These are phyloP conservation scores for Imbricaverruca yamaguchii DNA, from an alignment of 2,888 invertebrate genomes.

Conservation along the genomic window DNA sequence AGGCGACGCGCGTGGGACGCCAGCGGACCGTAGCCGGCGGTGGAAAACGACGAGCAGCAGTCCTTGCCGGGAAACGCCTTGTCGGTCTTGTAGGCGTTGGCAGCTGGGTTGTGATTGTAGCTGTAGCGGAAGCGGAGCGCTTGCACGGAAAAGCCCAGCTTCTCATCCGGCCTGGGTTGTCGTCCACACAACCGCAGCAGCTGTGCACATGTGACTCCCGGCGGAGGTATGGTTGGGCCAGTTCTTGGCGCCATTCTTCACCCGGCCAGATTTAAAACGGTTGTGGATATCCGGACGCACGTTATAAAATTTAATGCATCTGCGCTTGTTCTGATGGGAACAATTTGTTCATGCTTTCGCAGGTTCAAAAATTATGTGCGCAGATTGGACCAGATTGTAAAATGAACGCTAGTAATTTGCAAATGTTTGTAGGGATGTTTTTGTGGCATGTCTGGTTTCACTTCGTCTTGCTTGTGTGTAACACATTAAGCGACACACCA, in stretches of 20 bases:
- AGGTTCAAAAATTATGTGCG: too few relatives aligned
- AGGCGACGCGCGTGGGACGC: constrained; percentile 1
- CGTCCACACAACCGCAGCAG: background rate
- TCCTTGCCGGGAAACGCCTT: background rate
- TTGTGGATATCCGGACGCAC: too few relatives aligned
- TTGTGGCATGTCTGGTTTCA: too few relatives aligned
- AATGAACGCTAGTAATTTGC: too few relatives aligned
- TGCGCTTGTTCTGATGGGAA: too few relatives aligned
- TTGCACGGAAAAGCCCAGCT: background rate
- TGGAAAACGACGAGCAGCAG: background rate
- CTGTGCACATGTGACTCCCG: background rate
- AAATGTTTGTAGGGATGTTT: too few relatives aligned
- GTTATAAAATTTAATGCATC: too few relatives aligned
- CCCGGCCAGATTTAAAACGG: too few relatives aligned
- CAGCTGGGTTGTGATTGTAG: background rate
- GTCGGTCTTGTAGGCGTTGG: background rate
- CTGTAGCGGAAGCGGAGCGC: background rate
- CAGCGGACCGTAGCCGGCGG: background rate
- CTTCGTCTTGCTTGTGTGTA: too few relatives aligned
- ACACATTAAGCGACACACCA: too few relatives aligned
- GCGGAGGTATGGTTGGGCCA: background rate
- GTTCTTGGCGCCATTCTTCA: background rate
- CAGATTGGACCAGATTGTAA: too few relatives aligned
- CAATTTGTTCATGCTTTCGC: too few relatives aligned
- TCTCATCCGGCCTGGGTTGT: background rate